Conservation (phyloP, 2,888 invertebrate genomes). For the Mantis religiosa region DNA sequence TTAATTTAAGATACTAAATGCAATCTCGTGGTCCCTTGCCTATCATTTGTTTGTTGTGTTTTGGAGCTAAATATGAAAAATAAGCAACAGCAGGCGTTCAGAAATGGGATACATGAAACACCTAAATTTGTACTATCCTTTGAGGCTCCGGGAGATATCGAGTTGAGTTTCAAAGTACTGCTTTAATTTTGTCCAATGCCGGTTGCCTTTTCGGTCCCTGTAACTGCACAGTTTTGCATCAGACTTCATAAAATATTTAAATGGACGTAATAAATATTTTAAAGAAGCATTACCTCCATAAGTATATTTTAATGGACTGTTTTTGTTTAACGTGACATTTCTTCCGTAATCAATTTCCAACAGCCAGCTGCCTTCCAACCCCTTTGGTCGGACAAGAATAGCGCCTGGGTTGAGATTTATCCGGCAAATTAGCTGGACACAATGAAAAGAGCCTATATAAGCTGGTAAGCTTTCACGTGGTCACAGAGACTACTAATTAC, state of each 20-base stretch:
- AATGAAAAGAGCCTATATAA: neutral
- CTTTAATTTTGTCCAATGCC: too few species aligned
- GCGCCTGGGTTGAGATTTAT: neutral
- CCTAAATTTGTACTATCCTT: too few species aligned
- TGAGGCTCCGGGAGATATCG: too few species aligned
- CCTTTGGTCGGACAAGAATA: neutral
- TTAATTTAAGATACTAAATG: too few species aligned
- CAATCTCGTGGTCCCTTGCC: too few species aligned
- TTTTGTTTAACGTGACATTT: neutral
- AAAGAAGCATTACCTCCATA: neutral
- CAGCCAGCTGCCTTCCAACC: neutral
- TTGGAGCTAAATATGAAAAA: too few species aligned
- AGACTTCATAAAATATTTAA: neutral
- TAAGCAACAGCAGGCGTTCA: too few species aligned
- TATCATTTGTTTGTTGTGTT: too few species aligned
- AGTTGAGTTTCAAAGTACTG: too few species aligned
- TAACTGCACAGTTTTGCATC: too few species aligned
- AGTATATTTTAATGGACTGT: neutral
- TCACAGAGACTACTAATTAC: slow-evolving; percentile 5
- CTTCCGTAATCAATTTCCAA: neutral
- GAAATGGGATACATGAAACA: too few species aligned
- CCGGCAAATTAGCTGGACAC: neutral
- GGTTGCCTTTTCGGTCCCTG: too few species aligned
- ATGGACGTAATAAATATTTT: neutral
- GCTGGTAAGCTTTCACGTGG: neutral